phyloP scores from a whole-genome alignment of 2,113 vertebrate genomes.

The Psammodynastes pulverulentus region DNA sequence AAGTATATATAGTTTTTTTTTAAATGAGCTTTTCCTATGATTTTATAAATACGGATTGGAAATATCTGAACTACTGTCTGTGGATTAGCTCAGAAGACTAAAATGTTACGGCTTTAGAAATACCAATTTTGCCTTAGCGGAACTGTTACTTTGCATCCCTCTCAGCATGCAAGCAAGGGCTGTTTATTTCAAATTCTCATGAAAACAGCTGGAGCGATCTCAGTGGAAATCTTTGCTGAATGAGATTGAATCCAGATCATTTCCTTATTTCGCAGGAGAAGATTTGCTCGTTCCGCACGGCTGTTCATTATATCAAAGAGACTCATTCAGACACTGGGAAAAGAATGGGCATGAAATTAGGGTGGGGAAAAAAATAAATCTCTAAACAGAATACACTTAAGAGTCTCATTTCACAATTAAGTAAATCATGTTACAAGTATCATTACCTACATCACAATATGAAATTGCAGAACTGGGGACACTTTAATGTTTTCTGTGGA shows the following conservation, averaged over 20 bases:
- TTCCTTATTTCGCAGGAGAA: slow-evolving; percentile 34
- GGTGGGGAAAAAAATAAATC: neutral
- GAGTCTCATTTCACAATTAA: neutral
- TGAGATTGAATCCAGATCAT: slow-evolving; percentile 24
- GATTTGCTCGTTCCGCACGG: slow-evolving; percentile 20
- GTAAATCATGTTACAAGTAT: neutral
- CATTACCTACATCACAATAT: slow-evolving; percentile 5
- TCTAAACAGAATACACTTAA: neutral
- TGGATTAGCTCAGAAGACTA: neutral
- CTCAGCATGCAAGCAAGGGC: slow-evolving; percentile 4
- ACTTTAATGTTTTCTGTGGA: neutral
- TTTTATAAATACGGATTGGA: neutral
- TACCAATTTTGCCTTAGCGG: neutral
- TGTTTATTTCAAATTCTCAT: slow-evolving; percentile 30
- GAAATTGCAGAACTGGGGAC: neutral
- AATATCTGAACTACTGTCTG: neutral
- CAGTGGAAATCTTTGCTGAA: slow-evolving; percentile 36
- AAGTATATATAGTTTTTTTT: neutral
- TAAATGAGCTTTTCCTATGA: neutral
- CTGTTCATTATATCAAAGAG: slow-evolving; percentile 22
- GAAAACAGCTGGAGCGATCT: slow-evolving; percentile 19
- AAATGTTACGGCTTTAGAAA: neutral
- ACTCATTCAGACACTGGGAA: slow-evolving; percentile 1
- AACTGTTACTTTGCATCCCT: slow-evolving; percentile 11
- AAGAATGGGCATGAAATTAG: slow-evolving; percentile 4